Conservation (phyloP, 2,797 vertebrate genomes). For the Phalanger gymnotis region DNA sequence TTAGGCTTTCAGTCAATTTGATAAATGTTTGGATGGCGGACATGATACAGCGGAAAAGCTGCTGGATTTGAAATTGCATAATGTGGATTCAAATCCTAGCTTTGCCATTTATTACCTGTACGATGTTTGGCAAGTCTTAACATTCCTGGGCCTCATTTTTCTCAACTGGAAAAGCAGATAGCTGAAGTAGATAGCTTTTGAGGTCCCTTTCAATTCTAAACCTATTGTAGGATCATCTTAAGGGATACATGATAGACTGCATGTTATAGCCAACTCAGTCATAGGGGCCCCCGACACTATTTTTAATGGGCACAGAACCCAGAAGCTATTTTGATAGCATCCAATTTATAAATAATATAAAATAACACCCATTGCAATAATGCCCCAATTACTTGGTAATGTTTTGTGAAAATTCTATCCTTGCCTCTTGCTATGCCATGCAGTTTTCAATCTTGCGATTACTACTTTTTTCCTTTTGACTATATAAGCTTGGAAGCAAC, state of each 20-base stretch:
- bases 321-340: constrained; percentile 36
- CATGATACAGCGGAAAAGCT: neutral
- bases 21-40: neutral
- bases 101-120: neutral
- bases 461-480: constrained; percentile 56
- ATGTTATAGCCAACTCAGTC: neutral
- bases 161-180: neutral
- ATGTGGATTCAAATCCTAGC: neutral
- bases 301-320: neutral
- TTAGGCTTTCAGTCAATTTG: constrained; percentile 51
- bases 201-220: neutral
- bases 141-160: neutral
- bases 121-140: neutral
- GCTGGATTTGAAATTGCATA: neutral
- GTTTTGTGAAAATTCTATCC: constrained; percentile 15
- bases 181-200: neutral
- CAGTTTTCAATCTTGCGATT: constrained; percentile 45
- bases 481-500: constrained; percentile 68
- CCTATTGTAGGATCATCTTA: neutral
- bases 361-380: too few relatives aligned
- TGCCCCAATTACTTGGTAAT: constrained; percentile 23
- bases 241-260: neutral
- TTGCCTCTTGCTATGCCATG: constrained; percentile 53
- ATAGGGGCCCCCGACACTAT: neutral
- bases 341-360: neutral